Conservation (phyloP, 2,888 invertebrate genomes). For the Ctena decussata region DNA sequence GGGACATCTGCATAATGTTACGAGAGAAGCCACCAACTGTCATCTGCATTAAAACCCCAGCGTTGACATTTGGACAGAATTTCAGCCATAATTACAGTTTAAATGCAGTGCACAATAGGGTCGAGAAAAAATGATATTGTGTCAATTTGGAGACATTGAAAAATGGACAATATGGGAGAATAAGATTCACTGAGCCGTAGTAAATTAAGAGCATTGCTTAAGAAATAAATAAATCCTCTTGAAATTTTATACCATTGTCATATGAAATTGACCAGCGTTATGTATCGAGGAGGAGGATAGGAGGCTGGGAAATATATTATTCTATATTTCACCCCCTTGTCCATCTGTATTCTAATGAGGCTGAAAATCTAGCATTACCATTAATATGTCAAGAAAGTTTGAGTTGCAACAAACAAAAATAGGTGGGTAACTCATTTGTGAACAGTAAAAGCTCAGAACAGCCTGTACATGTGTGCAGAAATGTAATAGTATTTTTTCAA, state of each 20-base stretch:
- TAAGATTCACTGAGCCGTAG: neutral
- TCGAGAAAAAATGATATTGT: constrained; percentile 8
- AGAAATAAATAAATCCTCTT: constrained; percentile 1
- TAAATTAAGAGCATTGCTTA: neutral
- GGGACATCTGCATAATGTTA: constrained; percentile 38
- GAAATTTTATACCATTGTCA: constrained; percentile 14
- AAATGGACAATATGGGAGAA: neutral
- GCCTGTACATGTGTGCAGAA: no score
- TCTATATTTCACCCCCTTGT: neutral
- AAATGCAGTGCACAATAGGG: constrained; percentile 26
- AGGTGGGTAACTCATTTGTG: no score
- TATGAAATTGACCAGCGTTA: constrained; percentile 6
- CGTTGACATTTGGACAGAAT: neutral
- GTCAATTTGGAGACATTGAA: neutral
- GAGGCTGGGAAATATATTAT: neutral
- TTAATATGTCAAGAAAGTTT: no score
- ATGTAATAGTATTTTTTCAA: no score
- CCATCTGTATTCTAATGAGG: constrained; percentile 10
- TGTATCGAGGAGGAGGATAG: neutral
- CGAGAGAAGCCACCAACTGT: neutral
- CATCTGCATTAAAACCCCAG: constrained; percentile 9
- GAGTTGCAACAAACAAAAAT: no score
- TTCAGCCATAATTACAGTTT: constrained; percentile 21
- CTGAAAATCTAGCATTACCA: no score
- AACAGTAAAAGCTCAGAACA: no score